These are phyloP conservation scores for Drosophila mercatorum DNA, from an alignment of 2,888 invertebrate species.

Conservation along the genomic window DNA sequence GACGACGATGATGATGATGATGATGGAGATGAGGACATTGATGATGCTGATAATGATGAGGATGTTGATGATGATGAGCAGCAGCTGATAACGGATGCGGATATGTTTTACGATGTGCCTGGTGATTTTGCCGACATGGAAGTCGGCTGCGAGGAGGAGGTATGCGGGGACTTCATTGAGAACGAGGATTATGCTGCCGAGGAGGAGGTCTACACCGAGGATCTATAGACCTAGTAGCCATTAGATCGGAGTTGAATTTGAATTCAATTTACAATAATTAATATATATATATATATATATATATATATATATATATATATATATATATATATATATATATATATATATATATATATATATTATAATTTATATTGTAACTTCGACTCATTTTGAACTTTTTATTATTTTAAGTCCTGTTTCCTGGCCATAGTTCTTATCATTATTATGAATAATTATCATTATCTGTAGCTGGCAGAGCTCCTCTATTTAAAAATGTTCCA, in stretches of 20 bases:
- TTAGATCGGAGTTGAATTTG: background rate
- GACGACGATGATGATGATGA: conserved; percentile 10
- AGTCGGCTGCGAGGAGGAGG: conserved; percentile 67
- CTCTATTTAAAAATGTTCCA: background rate
- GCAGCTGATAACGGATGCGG: conserved; percentile 46
- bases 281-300: no score
- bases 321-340: no score
- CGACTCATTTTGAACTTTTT: background rate
- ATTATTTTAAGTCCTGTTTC: conserved; percentile 16
- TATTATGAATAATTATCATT: conserved; percentile 8
- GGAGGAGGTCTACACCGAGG: conserved; percentile 77
- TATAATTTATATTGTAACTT: no score
- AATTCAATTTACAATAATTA: no score
- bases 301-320: no score
- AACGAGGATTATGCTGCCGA: conserved; percentile 65
- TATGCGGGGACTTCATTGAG: conserved; percentile 58
- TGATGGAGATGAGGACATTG: background rate
- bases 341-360: no score
- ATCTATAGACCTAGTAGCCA: conserved; percentile 20
- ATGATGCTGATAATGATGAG: conserved; percentile 14
- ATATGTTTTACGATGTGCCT: conserved; percentile 61
- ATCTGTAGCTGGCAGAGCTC: conserved; percentile 22
- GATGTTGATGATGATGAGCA: conserved; percentile 9
- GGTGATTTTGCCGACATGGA: conserved; percentile 68
- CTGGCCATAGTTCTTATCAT: conserved; percentile 43